Percentiles rank a stretch among this genome's conserved stretches.
phyloP scores from a whole-genome alignment of 2,113 vertebrate genomes.

The Lamprologus sp. region DNA sequence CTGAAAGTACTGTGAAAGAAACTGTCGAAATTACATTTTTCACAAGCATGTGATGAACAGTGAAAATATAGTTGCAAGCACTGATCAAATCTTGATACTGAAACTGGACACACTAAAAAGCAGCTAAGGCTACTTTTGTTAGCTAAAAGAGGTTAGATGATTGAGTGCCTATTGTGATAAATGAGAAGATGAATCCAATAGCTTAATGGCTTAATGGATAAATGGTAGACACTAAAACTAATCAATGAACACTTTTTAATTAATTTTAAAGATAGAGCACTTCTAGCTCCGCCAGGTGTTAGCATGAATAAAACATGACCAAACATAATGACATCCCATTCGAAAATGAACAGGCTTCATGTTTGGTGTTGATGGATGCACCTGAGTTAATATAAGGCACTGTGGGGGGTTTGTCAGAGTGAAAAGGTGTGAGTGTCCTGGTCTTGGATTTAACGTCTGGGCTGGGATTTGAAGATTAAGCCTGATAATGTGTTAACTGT shows the following conservation, averaged over 20 bases:
- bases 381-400: neutral
- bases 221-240: neutral
- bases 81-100: neutral
- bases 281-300: neutral
- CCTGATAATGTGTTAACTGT: constrained; percentile 47
- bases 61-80: neutral
- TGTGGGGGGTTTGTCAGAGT: neutral
- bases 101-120: neutral
- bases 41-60: neutral
- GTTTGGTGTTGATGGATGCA: neutral
- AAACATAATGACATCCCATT: neutral
- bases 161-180: neutral
- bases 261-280: neutral
- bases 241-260: neutral
- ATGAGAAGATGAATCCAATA: neutral
- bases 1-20: neutral
- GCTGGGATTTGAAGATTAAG: constrained; percentile 14
- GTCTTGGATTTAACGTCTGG: neutral
- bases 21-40: neutral
- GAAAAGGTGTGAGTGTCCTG: neutral
- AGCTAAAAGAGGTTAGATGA: neutral
- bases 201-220: neutral
- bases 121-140: neutral
- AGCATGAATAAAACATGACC: neutral
- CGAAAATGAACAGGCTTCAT: neutral